Evolutionary conservation across 2,797 vertebrate species (phyloP).

Genomic region (Cheirogaleus major): DNA sequence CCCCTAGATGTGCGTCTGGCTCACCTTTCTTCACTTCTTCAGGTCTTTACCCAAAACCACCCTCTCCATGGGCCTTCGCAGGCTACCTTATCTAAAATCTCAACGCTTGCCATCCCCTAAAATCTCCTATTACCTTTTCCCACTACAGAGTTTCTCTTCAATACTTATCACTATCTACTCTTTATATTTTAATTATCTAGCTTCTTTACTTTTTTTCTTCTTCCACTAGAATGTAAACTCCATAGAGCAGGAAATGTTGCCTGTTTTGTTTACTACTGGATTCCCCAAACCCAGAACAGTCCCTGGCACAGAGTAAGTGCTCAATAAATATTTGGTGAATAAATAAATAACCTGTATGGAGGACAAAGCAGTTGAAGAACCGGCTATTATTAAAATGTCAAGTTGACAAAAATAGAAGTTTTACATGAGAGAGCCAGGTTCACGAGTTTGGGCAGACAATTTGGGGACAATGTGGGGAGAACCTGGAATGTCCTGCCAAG

Average conservation of each 20-base stretch:
- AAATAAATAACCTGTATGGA: background rate
- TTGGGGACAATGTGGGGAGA: background rate
- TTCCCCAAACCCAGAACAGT: background rate
- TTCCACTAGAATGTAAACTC: background rate
- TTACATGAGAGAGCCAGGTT: background rate
- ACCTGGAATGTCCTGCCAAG: background rate
- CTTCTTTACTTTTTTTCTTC: background rate
- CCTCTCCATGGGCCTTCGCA: too few species aligned
- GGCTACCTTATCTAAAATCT: background rate
- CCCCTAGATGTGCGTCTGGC: background rate
- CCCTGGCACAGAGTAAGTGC: background rate
- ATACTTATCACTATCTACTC: background rate
- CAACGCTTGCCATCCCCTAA: background rate
- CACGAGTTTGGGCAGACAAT: background rate
- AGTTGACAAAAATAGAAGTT: constrained; percentile 15
- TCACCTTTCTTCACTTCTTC: background rate
- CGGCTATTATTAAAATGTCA: constrained; percentile 10
- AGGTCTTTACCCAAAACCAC: background rate
- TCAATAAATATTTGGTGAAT: background rate
- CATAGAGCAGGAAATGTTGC: background rate
- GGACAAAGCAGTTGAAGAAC: background rate
- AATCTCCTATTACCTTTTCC: background rate
- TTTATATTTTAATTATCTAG: background rate
- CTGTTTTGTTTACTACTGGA: background rate
- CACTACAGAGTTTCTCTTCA: background rate